phyloP scores from a whole-genome alignment of 2,113 vertebrate species.

The Mustelus asterias region DNA sequence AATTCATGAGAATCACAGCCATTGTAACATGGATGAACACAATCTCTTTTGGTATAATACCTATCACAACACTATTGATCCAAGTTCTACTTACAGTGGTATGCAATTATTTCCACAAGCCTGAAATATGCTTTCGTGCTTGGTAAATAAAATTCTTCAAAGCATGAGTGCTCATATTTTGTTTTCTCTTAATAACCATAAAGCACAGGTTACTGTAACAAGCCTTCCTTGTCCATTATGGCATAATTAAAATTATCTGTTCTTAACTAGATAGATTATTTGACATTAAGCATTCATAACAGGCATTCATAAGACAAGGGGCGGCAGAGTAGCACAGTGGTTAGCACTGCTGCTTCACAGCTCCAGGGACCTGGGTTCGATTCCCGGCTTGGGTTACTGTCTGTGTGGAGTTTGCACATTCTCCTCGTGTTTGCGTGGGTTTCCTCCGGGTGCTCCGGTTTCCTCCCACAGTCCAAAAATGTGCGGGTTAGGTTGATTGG shows the following conservation, averaged over 20 bases:
- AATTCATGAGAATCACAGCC: too few species aligned
- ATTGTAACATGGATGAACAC: neutral
- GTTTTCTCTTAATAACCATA: neutral
- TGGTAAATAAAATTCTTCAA: neutral
- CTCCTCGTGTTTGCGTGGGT: too few species aligned
- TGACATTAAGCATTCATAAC: slow-evolving; percentile 70
- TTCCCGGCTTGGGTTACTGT: too few species aligned
- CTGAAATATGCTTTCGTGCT: neutral
- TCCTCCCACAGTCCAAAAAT: too few species aligned
- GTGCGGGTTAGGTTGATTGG: too few species aligned
- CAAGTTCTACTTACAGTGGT: neutral
- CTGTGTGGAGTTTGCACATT: too few species aligned
- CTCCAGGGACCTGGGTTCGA: too few species aligned
- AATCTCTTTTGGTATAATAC: neutral
- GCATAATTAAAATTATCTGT: slow-evolving; percentile 76
- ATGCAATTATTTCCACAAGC: neutral
- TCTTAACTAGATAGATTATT: slow-evolving; percentile 77
- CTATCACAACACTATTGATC: neutral
- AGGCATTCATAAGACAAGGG: slow-evolving; percentile 49
- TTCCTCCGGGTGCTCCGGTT: too few species aligned
- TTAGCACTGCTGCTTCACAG: too few species aligned
- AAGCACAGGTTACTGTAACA: slow-evolving; percentile 47
- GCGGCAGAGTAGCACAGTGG: too few species aligned
- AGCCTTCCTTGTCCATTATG: slow-evolving; percentile 69
- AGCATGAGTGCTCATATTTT: neutral